phyloP scores from a whole-genome alignment of 2,113 vertebrate species.

The Epinephelus lanceolatus region DNA sequence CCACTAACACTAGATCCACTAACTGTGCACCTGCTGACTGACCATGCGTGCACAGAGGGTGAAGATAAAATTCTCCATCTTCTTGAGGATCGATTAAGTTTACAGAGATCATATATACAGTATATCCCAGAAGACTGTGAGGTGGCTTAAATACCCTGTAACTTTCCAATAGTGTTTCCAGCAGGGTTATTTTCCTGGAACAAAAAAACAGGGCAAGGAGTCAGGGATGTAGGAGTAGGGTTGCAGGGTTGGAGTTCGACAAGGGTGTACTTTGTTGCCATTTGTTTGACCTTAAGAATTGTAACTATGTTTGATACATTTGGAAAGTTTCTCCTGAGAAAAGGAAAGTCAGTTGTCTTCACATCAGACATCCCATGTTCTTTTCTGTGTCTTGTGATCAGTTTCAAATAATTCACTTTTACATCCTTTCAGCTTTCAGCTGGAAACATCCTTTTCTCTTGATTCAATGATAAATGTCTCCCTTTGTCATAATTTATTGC shows the following conservation, averaged over 20 bases:
- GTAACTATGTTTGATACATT: neutral
- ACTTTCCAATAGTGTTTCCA: too few relatives aligned
- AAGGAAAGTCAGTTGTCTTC: neutral
- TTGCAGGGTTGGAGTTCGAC: neutral
- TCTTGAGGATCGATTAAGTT: neutral
- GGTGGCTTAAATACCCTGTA: too few relatives aligned
- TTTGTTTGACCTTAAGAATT: neutral
- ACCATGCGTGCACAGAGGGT: neutral
- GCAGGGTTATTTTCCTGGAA: too few relatives aligned
- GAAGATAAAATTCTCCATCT: neutral
- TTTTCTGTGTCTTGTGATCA: neutral
- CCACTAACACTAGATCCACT: too few relatives aligned
- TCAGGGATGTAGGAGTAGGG: neutral
- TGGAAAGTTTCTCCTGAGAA: neutral
- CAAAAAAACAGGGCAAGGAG: neutral
- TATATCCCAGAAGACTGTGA: too few relatives aligned
- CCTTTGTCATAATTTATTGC: constrained; percentile 59
- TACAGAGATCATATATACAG: neutral
- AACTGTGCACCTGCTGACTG: neutral
- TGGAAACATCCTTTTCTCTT: constrained; percentile 8
- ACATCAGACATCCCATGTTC: neutral
- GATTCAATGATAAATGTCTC: constrained; percentile 53
- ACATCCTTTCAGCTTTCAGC: constrained; percentile 15
- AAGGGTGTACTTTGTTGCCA: neutral
- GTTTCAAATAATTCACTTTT: constrained; percentile 12